Base-by-base conservation (phyloP, 1,140 invertebrate species). In the Hyles euphorbiae region DNA sequence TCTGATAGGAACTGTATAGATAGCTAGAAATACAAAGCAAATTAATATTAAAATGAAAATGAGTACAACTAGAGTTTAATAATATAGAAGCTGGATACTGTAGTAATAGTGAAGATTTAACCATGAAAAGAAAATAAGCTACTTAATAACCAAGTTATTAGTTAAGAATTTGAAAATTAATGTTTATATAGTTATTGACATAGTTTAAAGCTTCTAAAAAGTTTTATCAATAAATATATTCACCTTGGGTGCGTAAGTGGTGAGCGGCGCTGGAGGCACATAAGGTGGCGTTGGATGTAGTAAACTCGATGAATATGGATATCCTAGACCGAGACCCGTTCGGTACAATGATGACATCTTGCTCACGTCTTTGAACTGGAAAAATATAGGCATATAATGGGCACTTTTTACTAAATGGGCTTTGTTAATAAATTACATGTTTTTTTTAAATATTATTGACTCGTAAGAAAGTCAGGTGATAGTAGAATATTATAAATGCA, bases 231-330 rank as follows among this genome's bases (percentile, higher is more conserved):
- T 40, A 59, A 56, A 58, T 51, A 12, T 22, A 34, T 51, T 3
- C 92, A 98, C 97, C 94, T 98, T 98, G 72, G 96, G 97, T 71
- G 97, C 63, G 92, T 97, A 62, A 90, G 92, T 59, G 91, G 93
- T 76, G 53, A 93, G 66, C 93, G 91, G 74, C 91, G 93, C 68
- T 91, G 94, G 81, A 7, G 85, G 85, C 61, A 83, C 82, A 61
- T 88, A 88, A 1, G 85, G 85, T 32, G 78, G 70, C 0, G 81
- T 60, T n/a, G 85, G 77, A 82, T 97, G 96, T 46, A 96, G 86
- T 12, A 98, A 89, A 53, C 95, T 92, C 3, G 96, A 92, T 52
- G 94, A 94, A 81, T 97, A 96, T 2, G 96, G 94, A 85, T 96
- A 96, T 61, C 91, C 91, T 5, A 90, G 81, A 34, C 93, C 91